phyloP scores from a whole-genome alignment of 1,140 invertebrate genomes.

The Drosophila neocordata region DNA sequence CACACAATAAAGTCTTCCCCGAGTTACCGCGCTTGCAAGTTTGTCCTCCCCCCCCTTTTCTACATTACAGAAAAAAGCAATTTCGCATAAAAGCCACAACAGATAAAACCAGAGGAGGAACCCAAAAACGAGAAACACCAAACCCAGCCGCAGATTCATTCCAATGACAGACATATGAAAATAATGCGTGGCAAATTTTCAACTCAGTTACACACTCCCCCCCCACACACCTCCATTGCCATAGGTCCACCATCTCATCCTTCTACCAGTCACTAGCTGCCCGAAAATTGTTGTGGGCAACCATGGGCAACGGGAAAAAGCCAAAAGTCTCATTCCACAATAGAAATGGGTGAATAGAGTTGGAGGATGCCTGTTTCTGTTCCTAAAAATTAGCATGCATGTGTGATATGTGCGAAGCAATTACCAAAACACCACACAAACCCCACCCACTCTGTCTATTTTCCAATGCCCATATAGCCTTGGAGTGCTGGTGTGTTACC shows the following conservation, averaged over 20 bases:
- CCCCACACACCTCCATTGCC: no score
- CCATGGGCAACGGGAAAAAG: slow-evolving; percentile 22
- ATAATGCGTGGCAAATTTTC: slow-evolving; percentile 67
- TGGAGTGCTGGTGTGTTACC: background rate
- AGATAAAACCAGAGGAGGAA: slow-evolving; percentile 60
- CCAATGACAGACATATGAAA: slow-evolving; percentile 67
- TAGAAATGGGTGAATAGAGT: slow-evolving; percentile 16
- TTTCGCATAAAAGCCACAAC: slow-evolving; percentile 74
- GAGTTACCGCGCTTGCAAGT: slow-evolving; percentile 2
- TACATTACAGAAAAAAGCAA: slow-evolving; percentile 55
- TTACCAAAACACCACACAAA: slow-evolving; percentile 59
- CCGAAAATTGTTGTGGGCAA: slow-evolving; percentile 8
- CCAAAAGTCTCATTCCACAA: slow-evolving; percentile 59
- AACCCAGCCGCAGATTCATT: slow-evolving; percentile 64
- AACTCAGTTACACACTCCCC: slow-evolving; percentile 44
- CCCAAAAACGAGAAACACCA: slow-evolving; percentile 44
- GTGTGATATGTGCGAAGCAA: slow-evolving; percentile 68
- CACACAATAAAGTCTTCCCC: slow-evolving; percentile 34
- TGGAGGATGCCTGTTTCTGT: background rate
- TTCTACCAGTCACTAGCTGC: background rate
- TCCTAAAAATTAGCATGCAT: slow-evolving; percentile 67
- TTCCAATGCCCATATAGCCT: background rate
- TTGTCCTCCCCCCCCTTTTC: background rate
- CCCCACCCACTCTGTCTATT: slow-evolving; percentile 3
- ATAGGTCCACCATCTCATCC: background rate